Conservation (phyloP, 2,797 vertebrate genomes). For the Clarias pachynema region DNA sequence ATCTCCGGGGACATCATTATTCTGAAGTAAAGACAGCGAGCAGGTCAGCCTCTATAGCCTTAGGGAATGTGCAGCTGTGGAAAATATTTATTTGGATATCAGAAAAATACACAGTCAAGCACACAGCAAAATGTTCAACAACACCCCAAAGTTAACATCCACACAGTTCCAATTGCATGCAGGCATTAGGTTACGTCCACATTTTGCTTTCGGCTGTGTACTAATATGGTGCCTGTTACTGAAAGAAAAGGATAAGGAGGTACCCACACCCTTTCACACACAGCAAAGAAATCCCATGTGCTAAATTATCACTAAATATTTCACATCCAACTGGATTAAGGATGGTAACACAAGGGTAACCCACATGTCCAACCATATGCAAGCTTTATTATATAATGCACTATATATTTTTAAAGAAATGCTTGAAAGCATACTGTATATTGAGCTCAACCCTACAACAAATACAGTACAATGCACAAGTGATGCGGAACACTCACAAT, state of each 20-base stretch:
- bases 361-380: background rate
- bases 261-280: background rate
- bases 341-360: background rate
- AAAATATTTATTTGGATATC: slow-evolving; percentile 44
- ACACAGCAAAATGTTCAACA: slow-evolving; percentile 9
- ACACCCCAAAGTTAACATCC: background rate
- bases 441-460: background rate
- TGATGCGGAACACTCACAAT: background rate
- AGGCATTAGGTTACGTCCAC: background rate
- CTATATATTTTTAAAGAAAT: background rate
- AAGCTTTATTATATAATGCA: background rate
- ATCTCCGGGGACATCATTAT: slow-evolving; percentile 73
- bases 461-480: background rate
- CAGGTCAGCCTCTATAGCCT: slow-evolving; percentile 43
- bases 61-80: slow-evolving; percentile 25
- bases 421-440: background rate
- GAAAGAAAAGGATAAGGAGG: background rate
- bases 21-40: slow-evolving; percentile 63
- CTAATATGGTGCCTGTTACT: background rate
- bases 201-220: background rate
- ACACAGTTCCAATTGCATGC: background rate
- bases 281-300: background rate
- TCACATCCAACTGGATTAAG: background rate
- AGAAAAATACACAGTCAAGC: background rate
- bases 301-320: background rate